Base-by-base conservation (phyloP, 2,888 invertebrate genomes). In the Netelia fuscicornis region DNA sequence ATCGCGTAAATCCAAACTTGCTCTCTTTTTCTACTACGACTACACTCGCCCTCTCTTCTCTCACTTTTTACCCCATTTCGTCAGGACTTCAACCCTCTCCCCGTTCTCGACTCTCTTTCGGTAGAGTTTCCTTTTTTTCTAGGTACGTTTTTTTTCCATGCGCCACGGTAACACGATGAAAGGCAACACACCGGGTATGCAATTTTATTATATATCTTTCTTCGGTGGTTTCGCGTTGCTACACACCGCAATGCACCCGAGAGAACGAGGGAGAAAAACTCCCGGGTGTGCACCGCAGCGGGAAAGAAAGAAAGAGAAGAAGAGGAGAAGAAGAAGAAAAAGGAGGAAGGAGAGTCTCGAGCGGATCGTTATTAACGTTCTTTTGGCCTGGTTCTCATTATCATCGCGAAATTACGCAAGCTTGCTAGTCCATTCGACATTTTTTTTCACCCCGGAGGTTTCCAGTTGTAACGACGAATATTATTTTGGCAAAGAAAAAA, bases 331-430 rank as follows among this genome's bases (percentile, higher is more conserved):
- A 54, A 56, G 37, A 72, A 48, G 70, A 81, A 52, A 76, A 23
- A 52, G 30, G 30, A n/a, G 1, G 37, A 72, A 23, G 23, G 8
- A 23, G 13, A 17, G 52, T 23, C 17, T 48, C 58, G 44, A 68
- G 62, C 58, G 23, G 74, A 74, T 68, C 64, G 75, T 75, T 75
- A 83, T 80, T 83, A 83, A 83, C 71, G 74, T 75, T 75, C 65
- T 56, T 71, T 68, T 17, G 23, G 75, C 44, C 48, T 76, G 52
- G 42, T 70, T 62, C 74, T 83, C 75, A 70, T 76, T 83, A 76
- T 65, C 52, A 37, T 64, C 42, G 52, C 42, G 20, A 20, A 64
- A 62, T 70, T 70, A 52, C 68, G 60, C 44, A 64, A 23, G 10
- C 20, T 37, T 54, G 78, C 52, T 72, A 3, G 30, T 74, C 48